Evolutionary conservation across 2,888 invertebrate genomes (phyloP).

Genomic region (Lithodes maja): DNA sequence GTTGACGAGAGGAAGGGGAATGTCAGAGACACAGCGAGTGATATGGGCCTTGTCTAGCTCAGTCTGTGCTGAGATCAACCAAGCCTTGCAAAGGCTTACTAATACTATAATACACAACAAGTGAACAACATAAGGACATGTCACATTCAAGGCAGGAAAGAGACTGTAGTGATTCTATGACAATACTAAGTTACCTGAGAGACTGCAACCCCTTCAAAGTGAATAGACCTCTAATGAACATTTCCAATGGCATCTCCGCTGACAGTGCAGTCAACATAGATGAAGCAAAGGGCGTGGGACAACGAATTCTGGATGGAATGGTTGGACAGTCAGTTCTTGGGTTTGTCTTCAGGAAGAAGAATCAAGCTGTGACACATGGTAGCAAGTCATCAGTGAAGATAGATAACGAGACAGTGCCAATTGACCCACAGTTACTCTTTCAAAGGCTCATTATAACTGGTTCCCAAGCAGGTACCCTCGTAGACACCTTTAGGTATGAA

Average conservation of each 20-base stretch:
- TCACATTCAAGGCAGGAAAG: neutral
- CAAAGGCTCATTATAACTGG: neutral
- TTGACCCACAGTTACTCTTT: neutral
- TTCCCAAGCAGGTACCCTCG: too few species aligned
- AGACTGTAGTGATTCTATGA: neutral
- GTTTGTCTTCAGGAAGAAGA: neutral
- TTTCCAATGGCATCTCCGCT: neutral
- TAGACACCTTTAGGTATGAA: neutral
- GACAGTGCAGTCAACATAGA: neutral
- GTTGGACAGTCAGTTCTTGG: neutral
- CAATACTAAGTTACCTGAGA: neutral
- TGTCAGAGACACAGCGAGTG: neutral
- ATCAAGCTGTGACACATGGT: neutral
- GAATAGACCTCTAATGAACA: neutral
- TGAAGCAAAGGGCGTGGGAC: neutral
- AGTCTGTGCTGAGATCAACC: neutral
- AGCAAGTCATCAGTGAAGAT: neutral
- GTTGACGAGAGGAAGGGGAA: conserved; percentile 29
- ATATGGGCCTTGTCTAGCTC: neutral
- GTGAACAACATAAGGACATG: neutral
- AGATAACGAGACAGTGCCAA: neutral
- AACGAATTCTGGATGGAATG: neutral
- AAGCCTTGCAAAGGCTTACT: neutral
- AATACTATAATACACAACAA: neutral
- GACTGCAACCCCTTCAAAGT: neutral